Evolutionary conservation across 2,797 vertebrate species (phyloP), one percentile per base, ranked within the genome.

Genomic region (Garrulus glandarius): DNA sequence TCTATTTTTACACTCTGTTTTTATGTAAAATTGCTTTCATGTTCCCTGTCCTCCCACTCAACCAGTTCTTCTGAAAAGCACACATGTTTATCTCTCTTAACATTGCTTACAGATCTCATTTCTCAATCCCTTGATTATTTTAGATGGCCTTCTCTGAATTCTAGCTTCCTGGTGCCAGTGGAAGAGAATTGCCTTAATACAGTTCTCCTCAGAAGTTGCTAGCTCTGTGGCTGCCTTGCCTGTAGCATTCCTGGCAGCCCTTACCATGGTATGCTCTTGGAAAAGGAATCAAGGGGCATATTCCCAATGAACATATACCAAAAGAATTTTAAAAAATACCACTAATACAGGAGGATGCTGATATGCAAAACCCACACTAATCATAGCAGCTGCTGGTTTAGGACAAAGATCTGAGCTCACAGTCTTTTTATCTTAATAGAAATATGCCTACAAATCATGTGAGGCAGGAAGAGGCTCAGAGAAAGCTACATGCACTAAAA

Each of bases 41-140:
- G 65, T 90, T 96, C 60, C 79, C 70, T 90, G 74, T 92, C 61
- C 79, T 96, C 86, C 90, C 85, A 92, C 81, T 90, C 81, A 90
- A 55, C 29, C 75, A 85, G 52, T 76, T 93, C 82, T 92, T 95
- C 74, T 90, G 79, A 95, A 96, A 93, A 80, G 36, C 80, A 83
- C 0, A 8, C 30, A 53, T 89, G 70, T 95, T 97, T 92, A 91
- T 93, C 71, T 89, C 61, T 90, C 80, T 85, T 93, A 96, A 89
- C 74, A 70, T 90, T 96, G 84, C 84, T 94, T 95, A 95, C 65
- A 92, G 79, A 89, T 92, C 77, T 90, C 86, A 89, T 97, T 94
- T 93, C 74, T 93, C 77, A 94, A 34, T 79, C 37, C 92, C 94
- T 92, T 97, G 84, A 93, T 97, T 97, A 95, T 97, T 97, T 97